Evolutionary conservation across 92 coral and sea anemone species (phyloP), one percentile per base, ranked within the genome.

Genomic region (Hydrozoanthus gracilis): DNA sequence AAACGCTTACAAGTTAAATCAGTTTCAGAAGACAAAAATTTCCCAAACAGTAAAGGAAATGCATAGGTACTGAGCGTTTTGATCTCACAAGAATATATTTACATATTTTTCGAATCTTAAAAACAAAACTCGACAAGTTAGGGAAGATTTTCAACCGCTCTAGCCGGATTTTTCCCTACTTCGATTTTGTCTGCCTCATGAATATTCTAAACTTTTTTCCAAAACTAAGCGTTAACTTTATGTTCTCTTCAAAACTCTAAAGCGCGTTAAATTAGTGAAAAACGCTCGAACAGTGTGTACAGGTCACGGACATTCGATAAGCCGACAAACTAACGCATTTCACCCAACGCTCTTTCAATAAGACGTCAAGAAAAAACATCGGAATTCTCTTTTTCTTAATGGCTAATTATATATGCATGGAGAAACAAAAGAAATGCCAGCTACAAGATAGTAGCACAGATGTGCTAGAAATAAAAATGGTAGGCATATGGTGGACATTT

Each of bases 141-240:
- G 39, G 78, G 66, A 4, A 4, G 6, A n/a, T 7, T 64, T 16
- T 65, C 14, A 64, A 80, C 55, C 13, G 6, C 46, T 9, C 52
- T 10, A 70, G 9, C 20, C 49, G 48, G 70, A 17, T 65, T 80
- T 51, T 56, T 77, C 15, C 66, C 44, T 48, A n/a, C 11, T 47
- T 49, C 50, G 46, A 49, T 48, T 6, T 17, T 18, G 72, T 5
- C 10, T 49, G 18, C 74, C 98, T 94, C 95, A 94, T 94, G 95
- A 94, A 94, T 94, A 94, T 94, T 89, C 98, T 71, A 80, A 58
- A 79, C 47, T 86, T 68, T 87, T 92, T 83, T 82, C 74, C 98
- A 80, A 94, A 94, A 94, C 83, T 77, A 17, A 66, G 91, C 98
- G 98, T 92, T 94, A 90, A 79, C 48, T 7, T 17, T 47, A 9